Evolutionary conservation across 2,797 vertebrate genomes (phyloP).

Genomic region (Gymnothorax reevesii): DNA sequence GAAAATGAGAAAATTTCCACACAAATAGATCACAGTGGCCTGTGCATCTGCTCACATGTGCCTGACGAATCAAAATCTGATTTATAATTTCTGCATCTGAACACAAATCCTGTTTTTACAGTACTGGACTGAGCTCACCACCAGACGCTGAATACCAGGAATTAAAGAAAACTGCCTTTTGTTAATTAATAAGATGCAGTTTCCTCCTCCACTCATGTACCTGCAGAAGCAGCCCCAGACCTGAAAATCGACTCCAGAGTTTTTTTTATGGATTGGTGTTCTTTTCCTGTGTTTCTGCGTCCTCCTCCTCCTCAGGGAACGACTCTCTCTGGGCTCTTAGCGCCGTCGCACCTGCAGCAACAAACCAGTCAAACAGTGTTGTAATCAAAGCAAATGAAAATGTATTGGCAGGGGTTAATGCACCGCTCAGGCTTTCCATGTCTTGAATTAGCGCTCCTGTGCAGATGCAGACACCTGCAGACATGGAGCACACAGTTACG

Average conservation of each 20-base stretch:
- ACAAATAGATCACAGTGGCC: no score
- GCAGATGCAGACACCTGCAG: no score
- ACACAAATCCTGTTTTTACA: not conserved
- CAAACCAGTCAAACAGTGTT: slow-evolving; percentile 38
- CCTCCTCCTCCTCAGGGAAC: slow-evolving; percentile 76
- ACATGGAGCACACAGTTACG: no score
- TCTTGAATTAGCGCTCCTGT: not conserved
- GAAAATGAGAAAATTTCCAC: no score
- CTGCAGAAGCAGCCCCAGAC: slow-evolving; percentile 38
- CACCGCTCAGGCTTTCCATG: not conserved
- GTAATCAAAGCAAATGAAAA: not conserved
- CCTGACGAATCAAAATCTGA: not conserved
- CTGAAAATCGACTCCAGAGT: not conserved
- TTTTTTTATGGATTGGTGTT: slow-evolving; percentile 64
- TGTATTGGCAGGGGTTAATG: not conserved
- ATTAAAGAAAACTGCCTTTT: not conserved
- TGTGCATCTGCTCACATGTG: no score
- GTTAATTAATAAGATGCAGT: not conserved
- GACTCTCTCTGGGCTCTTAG: slow-evolving; percentile 74
- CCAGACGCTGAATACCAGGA: not conserved
- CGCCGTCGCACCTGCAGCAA: slow-evolving; percentile 74
- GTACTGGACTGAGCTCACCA: not conserved
- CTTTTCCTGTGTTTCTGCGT: slow-evolving; percentile 63
- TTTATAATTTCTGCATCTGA: not conserved
- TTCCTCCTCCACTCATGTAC: not conserved